Evolutionary conservation across 2,113 vertebrate species (phyloP), one percentile per base, ranked within the genome.

Genomic region (Chauna torquata): DNA sequence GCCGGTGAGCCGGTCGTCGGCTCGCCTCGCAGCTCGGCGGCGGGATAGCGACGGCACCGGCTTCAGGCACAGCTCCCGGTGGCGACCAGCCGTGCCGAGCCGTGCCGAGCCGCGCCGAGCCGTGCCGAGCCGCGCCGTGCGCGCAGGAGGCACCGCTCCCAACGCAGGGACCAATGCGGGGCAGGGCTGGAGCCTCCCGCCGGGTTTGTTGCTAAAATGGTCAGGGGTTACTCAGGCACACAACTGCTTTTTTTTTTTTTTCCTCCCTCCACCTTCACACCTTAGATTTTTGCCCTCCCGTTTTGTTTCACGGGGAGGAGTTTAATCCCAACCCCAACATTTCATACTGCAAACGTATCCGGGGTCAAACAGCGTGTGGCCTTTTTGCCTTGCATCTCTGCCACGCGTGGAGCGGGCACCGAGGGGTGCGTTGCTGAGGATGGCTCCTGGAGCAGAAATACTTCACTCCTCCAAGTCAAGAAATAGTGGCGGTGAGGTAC

Each of bases 161-260:
- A 7, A 13, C 7, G 58, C 8, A 16, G 7, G 30, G 57, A 38
- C 44, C 7, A 11, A 13, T 5, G 50, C 4, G 2, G 28, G 32
- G 28, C 6, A 17, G 42, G 32, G 27, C 32, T 2, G n/a, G 36
- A 79, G 9, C 20, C 18, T 45, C 50, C 71, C 0, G 9, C 23
- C 17, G 18, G 54, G 7, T 8, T 45, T 1, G 9, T 2, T 11
- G 19, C 27, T 25, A 3, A 42, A n/a, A 12, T 8, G 11, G 15
- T 16, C 16, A 16, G n/a, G 0, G 54, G 70, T 9, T 32, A 3
- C 32, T 2, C 25, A 36, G 6, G 58, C 22, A 61, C n/a, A 23
- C 11, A 30, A 30, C 16, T 18, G 15, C 32, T 55, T 16, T 30
- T 28, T 28, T 28, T 55, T 16, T 24, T 30, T 30, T 18, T 55